These are phyloP conservation scores for Neomorphus geoffroyi DNA, from an alignment of 2,797 vertebrate genomes.

Conservation along the genomic window DNA sequence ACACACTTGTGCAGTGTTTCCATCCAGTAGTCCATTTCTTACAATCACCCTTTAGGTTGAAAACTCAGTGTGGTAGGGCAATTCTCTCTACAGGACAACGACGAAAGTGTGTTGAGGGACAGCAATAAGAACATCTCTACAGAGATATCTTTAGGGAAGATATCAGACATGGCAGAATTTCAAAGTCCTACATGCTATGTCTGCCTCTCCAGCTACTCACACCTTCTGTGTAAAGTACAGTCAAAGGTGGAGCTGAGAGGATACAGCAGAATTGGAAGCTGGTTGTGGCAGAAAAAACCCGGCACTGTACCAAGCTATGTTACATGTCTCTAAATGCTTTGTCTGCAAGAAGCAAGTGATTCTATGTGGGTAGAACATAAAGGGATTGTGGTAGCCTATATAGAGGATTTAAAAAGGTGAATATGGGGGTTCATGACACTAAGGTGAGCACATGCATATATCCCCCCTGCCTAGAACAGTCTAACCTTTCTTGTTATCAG, in stretches of 20 bases:
- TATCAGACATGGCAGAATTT: background rate
- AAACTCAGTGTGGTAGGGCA: background rate
- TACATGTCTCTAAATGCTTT: background rate
- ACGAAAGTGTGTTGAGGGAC: background rate
- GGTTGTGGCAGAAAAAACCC: background rate
- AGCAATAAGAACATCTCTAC: background rate
- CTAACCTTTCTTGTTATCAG: background rate
- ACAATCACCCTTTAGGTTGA: background rate
- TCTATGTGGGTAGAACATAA: background rate
- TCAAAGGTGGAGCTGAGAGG: background rate
- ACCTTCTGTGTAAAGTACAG: background rate
- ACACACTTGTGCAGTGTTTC: accelerated
- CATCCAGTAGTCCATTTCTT: background rate
- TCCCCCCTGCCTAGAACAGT: background rate
- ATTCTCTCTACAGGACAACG: background rate
- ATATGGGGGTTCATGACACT: background rate
- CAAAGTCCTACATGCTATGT: background rate
- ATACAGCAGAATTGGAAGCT: background rate
- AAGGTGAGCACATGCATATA: background rate
- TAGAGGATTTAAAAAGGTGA: background rate
- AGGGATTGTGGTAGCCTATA: background rate
- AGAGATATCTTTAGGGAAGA: background rate
- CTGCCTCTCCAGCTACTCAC: background rate
- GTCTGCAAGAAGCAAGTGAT: background rate
- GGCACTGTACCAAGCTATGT: background rate